Conservation (phyloP, 1,140 invertebrate species). For the Drosophila bocqueti region DNA sequence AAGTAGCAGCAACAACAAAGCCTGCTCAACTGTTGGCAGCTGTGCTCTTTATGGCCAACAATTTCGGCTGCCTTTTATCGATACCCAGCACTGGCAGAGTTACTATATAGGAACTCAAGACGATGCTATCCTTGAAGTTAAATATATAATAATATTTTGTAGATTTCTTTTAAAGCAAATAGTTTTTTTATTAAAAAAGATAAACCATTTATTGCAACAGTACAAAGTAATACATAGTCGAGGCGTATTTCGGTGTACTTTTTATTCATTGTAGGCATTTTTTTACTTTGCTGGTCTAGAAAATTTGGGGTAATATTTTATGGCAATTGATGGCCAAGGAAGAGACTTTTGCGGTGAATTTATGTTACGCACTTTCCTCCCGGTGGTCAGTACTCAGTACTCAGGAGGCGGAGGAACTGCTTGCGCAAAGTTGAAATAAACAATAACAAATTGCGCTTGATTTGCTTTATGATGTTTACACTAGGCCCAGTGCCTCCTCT, state of each 20-base stretch:
- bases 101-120: not conserved
- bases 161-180: not conserved
- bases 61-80: conserved; percentile 14
- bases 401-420: conserved; percentile 7
- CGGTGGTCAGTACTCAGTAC: conserved; percentile 6
- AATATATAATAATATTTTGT: not conserved
- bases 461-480: conserved; percentile 81
- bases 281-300: conserved; percentile 25
- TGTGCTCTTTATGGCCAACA: conserved; percentile 57
- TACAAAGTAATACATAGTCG: not conserved
- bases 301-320: conserved; percentile 69
- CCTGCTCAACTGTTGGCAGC: conserved; percentile 35
- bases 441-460: conserved; percentile 81
- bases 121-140: not conserved
- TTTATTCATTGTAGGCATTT: not conserved
- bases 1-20: conserved; percentile 19
- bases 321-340: conserved; percentile 72
- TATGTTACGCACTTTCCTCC: conserved; percentile 57
- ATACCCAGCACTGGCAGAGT: conserved; percentile 4
- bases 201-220: not conserved
- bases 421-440: conserved; percentile 81
- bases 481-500: conserved; percentile 34
- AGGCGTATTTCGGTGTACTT: not conserved
- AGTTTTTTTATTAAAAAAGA: not conserved
- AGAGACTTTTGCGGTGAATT: conserved; percentile 45